These are phyloP conservation scores for Cryptotis parvus DNA, from an alignment of 2,113 vertebrate genomes.

Conservation along the genomic window DNA sequence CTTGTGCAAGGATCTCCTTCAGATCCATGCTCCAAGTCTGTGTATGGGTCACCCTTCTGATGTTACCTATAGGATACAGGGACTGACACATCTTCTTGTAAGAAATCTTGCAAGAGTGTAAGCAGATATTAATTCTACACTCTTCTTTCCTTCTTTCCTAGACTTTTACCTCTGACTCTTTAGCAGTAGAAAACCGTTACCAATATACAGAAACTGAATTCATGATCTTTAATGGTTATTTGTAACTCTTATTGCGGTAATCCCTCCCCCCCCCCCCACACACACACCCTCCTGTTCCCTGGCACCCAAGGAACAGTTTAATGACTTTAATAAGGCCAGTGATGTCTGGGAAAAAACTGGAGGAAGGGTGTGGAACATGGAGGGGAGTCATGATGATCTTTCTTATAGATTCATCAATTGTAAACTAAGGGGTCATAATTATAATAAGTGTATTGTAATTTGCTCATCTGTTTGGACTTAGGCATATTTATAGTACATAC, in stretches of 20 bases:
- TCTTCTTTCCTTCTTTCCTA: not conserved
- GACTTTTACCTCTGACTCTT: not conserved
- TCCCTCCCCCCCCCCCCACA: no score
- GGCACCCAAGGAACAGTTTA: no score
- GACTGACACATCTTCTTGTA: not conserved
- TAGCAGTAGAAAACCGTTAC: not conserved
- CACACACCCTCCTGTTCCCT: no score
- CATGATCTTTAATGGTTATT: constrained; percentile 9
- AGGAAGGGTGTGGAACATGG: not conserved
- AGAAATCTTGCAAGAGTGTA: not conserved
- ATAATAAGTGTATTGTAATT: not conserved
- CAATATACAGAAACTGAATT: not conserved
- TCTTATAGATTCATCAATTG: not conserved
- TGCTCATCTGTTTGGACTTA: constrained; percentile 25
- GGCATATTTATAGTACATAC: constrained; percentile 10
- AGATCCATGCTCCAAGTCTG: not conserved
- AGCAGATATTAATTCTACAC: not conserved
- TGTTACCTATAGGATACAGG: not conserved
- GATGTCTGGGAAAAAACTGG: constrained; percentile 34
- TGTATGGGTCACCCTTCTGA: not conserved
- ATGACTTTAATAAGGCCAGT: not conserved
- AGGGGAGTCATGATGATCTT: not conserved
- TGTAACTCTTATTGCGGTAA: constrained; percentile 18
- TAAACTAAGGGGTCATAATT: not conserved
- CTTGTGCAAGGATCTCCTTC: not conserved